Percentiles rank a stretch among this genome's conserved stretches.
Evolutionary conservation across 2,888 invertebrate genomes (phyloP).

Genomic region (Allygus modestus): DNA sequence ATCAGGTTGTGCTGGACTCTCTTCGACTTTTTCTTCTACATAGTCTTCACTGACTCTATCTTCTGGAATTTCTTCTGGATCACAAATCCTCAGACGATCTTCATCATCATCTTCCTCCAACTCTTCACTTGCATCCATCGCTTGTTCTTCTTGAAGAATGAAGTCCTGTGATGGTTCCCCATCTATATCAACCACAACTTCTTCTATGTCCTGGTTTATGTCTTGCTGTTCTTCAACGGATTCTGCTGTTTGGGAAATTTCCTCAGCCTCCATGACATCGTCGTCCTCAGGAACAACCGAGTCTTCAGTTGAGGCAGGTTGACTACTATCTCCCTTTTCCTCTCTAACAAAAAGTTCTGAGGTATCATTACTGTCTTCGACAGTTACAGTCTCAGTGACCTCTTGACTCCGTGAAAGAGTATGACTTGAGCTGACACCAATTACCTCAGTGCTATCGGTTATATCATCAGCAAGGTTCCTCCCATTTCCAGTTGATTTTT

Average conservation of each 20-base stretch:
- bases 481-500: constrained; percentile 10
- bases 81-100: constrained; percentile 60
- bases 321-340: constrained; percentile 22
- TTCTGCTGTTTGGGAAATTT: constrained; percentile 57
- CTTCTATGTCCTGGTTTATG: constrained; percentile 61
- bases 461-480: neutral
- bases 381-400: constrained; percentile 66
- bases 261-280: constrained; percentile 59
- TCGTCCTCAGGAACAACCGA: constrained; percentile 39
- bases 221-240: constrained; percentile 67
- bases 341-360: neutral
- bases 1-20: constrained; percentile 28
- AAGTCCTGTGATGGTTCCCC: constrained; percentile 57
- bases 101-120: constrained; percentile 65
- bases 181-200: constrained; percentile 56
- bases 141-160: constrained; percentile 64
- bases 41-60: constrained; percentile 56
- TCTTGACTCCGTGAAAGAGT: constrained; percentile 63
- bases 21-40: constrained; percentile 45
- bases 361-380: constrained; percentile 45
- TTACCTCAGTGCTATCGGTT: no score
- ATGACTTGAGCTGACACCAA: neutral
- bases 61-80: constrained; percentile 60
- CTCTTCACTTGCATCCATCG: constrained; percentile 61
- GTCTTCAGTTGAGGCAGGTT: constrained; percentile 1